These are phyloP conservation scores for Meleagris gallopavo DNA, from an alignment of 2,113 vertebrate species.

Conservation along the genomic window DNA sequence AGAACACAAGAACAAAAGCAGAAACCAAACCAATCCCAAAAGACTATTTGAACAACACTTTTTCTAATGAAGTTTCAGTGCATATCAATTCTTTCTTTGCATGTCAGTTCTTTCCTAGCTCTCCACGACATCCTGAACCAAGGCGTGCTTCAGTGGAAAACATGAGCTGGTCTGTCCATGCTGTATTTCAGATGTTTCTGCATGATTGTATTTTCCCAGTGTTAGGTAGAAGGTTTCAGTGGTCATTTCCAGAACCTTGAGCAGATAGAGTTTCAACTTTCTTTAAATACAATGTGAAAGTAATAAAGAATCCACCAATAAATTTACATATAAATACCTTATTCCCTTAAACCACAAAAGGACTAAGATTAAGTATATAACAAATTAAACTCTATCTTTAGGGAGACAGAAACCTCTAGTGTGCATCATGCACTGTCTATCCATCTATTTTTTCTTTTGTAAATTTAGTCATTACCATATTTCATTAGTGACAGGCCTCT, in stretches of 20 bases:
- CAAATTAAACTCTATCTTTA: neutral
- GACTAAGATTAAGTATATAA: neutral
- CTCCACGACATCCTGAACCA: neutral
- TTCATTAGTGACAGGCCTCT: constrained; percentile 21
- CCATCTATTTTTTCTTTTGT: neutral
- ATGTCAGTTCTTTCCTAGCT: neutral
- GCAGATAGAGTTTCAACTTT: neutral
- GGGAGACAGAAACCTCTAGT: neutral
- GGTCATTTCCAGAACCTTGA: neutral
- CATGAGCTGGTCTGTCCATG: accelerated
- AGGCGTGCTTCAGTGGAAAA: neutral
- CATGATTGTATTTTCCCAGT: neutral
- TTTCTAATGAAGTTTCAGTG: neutral
- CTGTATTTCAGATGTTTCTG: neutral
- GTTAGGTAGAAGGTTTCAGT: neutral
- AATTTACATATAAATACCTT: neutral
- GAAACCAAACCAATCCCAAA: neutral
- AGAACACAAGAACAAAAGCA: neutral
- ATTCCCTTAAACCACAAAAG: neutral
- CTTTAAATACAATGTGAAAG: neutral
- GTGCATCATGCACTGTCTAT: neutral
- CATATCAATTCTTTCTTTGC: neutral
- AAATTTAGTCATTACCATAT: neutral
- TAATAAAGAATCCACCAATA: neutral
- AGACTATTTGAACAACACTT: neutral